Evolutionary conservation across 2,888 invertebrate genomes (phyloP), one percentile per base, ranked within the genome.

Genomic region (Heliconius hortense): DNA sequence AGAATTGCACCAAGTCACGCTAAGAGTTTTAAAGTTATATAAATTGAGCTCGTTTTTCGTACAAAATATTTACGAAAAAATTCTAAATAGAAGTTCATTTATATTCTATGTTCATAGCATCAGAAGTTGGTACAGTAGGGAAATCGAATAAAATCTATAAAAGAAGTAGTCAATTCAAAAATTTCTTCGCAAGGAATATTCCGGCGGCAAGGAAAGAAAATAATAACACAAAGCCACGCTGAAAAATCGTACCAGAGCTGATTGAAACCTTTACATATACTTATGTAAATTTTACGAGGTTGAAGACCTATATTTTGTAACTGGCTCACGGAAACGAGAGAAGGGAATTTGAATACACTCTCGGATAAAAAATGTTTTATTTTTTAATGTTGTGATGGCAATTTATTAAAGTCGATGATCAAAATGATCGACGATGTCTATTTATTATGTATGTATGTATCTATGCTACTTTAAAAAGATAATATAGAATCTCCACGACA

Each of bases 231-330:
- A 78, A 78, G 79, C 70, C 43, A 62, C 70, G 67, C 74, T 72
- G 73, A 76, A 79, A 66, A 75, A 79, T 76, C 75, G 76, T 75
- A 75, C 73, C 77, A 72, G 67, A 74, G 77, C 75, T 79, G 79
- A 81, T 79, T 79, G 81, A 79, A 78, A 75, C 78, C 74, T 77
- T 79, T 79, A 73, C 79, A 79, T 79, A 77, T 79, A 77, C 77
- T 77, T 80, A 80, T 80, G 81, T 78, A 81, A 80, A 81, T 81
- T 77, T 76, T 72, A 78, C 73, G 78, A 78, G 76, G 71, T 76
- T 69, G 72, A 75, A 78, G 76, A 76, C 76, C 77, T 73, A 77
- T 75, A 70, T 77, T 74, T 73, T 75, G 78, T 73, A 78, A 72
- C 71, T 64, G 70, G 67, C 59, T 75, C 68, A 28, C 71, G 72